A percentile compares a stretch with the other conserved stretches of the same genome.
These are phyloP conservation scores for Albula goreensis DNA, from an alignment of 2,113 vertebrate species.

Conservation along the genomic window DNA sequence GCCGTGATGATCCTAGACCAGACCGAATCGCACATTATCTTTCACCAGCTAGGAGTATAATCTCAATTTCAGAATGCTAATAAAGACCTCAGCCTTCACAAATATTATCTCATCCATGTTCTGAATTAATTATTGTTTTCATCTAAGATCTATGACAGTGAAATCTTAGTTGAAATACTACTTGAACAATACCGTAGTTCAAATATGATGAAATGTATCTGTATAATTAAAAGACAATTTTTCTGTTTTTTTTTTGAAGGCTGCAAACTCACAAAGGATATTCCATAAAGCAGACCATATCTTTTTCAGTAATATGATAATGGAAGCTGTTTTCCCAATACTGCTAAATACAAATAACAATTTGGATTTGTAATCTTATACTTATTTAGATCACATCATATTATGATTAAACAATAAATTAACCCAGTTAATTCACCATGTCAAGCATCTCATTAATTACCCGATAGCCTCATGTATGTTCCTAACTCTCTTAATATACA, in stretches of 20 bases:
- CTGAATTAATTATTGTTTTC: background rate
- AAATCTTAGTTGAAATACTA: background rate
- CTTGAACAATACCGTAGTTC: background rate
- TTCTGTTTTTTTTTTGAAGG: background rate
- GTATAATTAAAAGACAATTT: background rate
- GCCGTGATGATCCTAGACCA: no score
- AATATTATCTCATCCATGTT: background rate
- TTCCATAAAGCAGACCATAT: background rate
- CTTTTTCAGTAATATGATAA: background rate
- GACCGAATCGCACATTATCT: background rate
- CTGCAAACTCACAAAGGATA: background rate
- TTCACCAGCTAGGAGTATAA: background rate
- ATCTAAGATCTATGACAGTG: background rate
- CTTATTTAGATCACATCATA: background rate
- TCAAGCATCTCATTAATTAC: background rate
- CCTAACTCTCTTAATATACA: background rate
- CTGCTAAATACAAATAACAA: background rate
- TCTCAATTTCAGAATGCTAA: background rate
- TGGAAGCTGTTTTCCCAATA: background rate
- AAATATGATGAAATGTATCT: background rate
- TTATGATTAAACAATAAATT: background rate
- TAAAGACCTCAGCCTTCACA: background rate
- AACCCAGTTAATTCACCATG: background rate
- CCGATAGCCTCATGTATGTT: background rate
- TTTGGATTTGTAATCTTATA: background rate